Base-by-base conservation (phyloP, 2,888 invertebrate genomes). In the Choristoneura rosaceana region DNA sequence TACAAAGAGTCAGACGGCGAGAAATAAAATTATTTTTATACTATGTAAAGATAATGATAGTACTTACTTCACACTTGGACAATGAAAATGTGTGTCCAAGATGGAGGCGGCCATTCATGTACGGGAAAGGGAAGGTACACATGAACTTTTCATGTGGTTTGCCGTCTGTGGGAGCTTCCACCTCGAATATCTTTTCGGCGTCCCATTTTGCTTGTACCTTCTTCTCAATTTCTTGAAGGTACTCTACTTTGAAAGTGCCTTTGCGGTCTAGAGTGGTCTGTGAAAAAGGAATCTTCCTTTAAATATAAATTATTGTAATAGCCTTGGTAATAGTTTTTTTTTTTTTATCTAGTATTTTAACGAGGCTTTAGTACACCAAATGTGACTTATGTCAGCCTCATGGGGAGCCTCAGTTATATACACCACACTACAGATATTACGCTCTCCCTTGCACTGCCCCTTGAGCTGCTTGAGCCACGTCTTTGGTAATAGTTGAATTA, bases 71-170 rank as follows among this genome's bases (percentile, higher is more conserved):
- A 87, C 99, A 98, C 94, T 99, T 99, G 9, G 99, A 98, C 62
- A 99, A 87, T 4, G 99, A 98, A 94, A 99, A 99, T 14, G 98
- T 98, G 88, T 99, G 99, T 0, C 99, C 99, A 78, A 99, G 94
- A 95, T 99, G 99, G 69, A 99, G 95, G 61, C 98, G 96, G 10
- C 99, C 99, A 95, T 99, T 99, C 99, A 99, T 99, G 86, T 99
- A 99, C 0, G 99, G 99, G 92, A 96, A 99, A 0, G 99, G 99
- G 93, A 99, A 99, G 2, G 99, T 99, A 47, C 97, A 97, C 79
- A 99, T 94, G 87, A 97, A 99, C 86, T 99, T 99, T 76, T 98
- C 97, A 82, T 96, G 84, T 15, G 92, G 88, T 81, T 95, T 95
- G 74, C 92, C 95, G 74, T 94, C 90, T 15, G 87, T 84, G 0